A percentile compares a stretch with the other conserved stretches of the same genome.
Evolutionary conservation across 2,797 vertebrate genomes (phyloP).

Genomic region (Acipenser transmontanus): DNA sequence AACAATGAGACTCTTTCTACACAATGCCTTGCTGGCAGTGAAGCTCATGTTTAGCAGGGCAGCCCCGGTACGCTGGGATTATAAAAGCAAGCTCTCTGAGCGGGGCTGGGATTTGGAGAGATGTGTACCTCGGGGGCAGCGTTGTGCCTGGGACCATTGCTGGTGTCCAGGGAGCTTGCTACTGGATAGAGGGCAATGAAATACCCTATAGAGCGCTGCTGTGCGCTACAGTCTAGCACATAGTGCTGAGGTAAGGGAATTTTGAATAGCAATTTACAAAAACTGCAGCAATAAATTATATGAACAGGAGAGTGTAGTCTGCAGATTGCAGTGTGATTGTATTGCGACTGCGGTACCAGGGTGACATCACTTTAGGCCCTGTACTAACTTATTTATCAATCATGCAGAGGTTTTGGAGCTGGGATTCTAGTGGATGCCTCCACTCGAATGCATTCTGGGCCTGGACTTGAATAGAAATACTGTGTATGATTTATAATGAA

Average conservation of each 20-base stretch:
- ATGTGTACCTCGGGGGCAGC: not conserved
- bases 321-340: no score
- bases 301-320: no score
- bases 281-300: no score
- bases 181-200: not conserved
- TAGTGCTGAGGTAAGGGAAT: not conserved
- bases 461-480: no score
- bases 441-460: no score
- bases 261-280: not conserved
- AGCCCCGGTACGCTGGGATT: constrained; percentile 3
- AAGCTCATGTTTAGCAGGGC: not conserved
- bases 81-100: not conserved
- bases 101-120: not conserved
- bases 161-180: not conserved
- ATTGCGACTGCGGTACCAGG: no score
- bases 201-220: not conserved
- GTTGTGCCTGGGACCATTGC: not conserved
- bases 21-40: constrained; percentile 3
- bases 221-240: not conserved
- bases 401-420: no score
- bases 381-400: no score
- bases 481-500: no score
- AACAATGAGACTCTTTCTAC: constrained; percentile 6
- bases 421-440: no score
- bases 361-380: no score